A percentile compares a stretch with the other conserved stretches of the same genome.
Evolutionary conservation across 2,888 invertebrate species (phyloP).

Genomic region (Branchinecta sandiegonensis): DNA sequence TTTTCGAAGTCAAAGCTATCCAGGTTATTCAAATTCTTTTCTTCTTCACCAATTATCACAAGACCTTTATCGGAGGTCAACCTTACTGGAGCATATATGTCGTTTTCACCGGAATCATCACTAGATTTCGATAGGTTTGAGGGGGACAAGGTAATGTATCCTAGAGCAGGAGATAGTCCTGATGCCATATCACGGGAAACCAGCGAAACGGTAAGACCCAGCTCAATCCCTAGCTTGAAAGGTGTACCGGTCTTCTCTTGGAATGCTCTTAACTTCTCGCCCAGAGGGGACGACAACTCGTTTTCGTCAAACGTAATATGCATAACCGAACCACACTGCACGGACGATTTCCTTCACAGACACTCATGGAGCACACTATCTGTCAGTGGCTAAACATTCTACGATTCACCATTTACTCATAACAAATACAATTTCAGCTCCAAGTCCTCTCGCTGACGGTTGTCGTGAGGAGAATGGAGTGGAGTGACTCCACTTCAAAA

Average conservation of each 20-base stretch:
- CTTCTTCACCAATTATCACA: constrained; percentile 10
- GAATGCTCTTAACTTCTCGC: not conserved
- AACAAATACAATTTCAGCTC: no score
- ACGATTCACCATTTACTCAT: no score
- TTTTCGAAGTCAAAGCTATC: constrained; percentile 12
- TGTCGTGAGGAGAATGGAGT: no score
- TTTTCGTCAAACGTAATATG: constrained; percentile 8
- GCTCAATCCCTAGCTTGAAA: not conserved
- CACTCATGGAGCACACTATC: no score
- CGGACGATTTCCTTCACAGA: no score
- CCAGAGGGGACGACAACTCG: constrained; percentile 15
- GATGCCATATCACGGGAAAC: constrained; percentile 4
- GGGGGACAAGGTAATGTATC: constrained; percentile 11
- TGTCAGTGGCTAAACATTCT: no score
- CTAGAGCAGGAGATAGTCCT: constrained; percentile 5
- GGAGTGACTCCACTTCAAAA: no score
- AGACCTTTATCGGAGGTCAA: constrained; percentile 13
- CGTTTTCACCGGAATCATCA: not conserved
- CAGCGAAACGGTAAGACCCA: constrained; percentile 8
- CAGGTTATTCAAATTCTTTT: not conserved
- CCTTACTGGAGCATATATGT: constrained; percentile 10
- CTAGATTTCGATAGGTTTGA: not conserved
- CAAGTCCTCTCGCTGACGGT: no score
- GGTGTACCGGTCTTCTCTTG: not conserved
- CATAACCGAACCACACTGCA: not conserved